Evolutionary conservation across 2,113 vertebrate genomes (phyloP), one percentile per base, ranked within the genome.

Genomic region (Thalassoma bifasciatum): DNA sequence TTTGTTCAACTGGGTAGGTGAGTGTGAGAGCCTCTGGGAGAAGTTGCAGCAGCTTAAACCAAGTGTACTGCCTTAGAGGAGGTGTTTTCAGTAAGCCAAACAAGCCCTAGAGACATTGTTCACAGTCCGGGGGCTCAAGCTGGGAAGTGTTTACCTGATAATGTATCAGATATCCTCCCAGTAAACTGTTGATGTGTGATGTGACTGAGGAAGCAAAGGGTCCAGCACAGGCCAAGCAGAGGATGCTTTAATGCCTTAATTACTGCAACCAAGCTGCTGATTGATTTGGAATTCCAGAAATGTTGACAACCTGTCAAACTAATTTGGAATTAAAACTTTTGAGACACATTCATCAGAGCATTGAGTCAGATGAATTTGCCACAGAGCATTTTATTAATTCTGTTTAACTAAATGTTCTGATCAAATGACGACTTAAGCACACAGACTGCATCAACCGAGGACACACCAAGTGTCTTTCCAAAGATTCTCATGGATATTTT

Each of bases 401-500:
- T 37, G 19, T 37, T 5, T 12, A 23, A 22, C 11, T 36, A 58
- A n/a, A 6, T 16, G 5, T 13, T 62, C 30, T 30, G 16, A 65
- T 24, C 30, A 16, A 26, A 19, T 46, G 67, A 37, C 68, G 47
- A 34, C 54, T 47, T 2, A 66, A 66, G 22, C 14, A 50, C 30
- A 24, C 24, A 30, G 13, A 21, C 52, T 40, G 52, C 21, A 2
- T 52, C 17, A 40, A 77, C 51, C 58, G 68, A 85, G 83, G 79
- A 77, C 80, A 68, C 79, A 64, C 78, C 68, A 66, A 89, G 85
- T 78, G 82, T 79, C 75, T 0, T 68, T 80, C 23, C 79, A 46
- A 70, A 90, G 89, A 89, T 92, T 86, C 93, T 94, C 93, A 89
- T 89, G 82, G 36, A 77, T 98, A 97, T 97, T 96, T 97, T 96